Conservation (phyloP, 2,113 vertebrate species). For the Tupaia chinensis region DNA sequence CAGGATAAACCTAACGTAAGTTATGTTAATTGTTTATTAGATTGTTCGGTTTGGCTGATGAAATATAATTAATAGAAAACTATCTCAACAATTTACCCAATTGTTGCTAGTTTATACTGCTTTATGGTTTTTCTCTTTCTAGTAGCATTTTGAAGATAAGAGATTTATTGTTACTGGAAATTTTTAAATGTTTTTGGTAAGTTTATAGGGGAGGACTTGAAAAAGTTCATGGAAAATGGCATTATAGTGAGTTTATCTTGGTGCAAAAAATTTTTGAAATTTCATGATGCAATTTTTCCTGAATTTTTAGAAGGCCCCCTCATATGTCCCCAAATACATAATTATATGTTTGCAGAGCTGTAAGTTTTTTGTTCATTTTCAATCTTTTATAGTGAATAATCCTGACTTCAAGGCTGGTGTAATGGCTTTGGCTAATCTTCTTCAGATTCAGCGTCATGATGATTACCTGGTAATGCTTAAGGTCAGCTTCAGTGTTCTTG, state of each 20-base stretch:
- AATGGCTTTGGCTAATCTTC: slow-evolving; percentile 95
- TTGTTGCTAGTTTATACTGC: background rate
- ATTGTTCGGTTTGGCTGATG: background rate
- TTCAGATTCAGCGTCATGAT: slow-evolving; percentile 97
- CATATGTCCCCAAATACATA: background rate
- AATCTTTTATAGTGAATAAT: slow-evolving; percentile 90
- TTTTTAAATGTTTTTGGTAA: slow-evolving; percentile 38
- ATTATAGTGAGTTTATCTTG: too few relatives aligned
- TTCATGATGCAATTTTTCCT: too few relatives aligned
- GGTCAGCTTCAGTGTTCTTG: slow-evolving; percentile 85
- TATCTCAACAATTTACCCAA: background rate
- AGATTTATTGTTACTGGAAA: background rate
- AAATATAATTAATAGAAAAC: background rate
- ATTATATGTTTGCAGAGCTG: background rate
- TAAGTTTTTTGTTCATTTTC: slow-evolving; percentile 32
- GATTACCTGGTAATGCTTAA: slow-evolving; percentile 99
- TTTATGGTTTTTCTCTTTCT: background rate
- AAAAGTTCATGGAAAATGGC: too few relatives aligned
- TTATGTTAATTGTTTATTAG: slow-evolving; percentile 12
- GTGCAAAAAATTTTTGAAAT: too few relatives aligned
- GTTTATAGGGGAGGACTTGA: background rate
- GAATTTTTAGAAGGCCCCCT: too few relatives aligned
- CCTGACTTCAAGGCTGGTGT: slow-evolving; percentile 98
- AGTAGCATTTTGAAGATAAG: background rate
- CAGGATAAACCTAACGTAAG: background rate